phyloP scores from a whole-genome alignment of 2,797 vertebrate genomes.

The Rhinichthys osculus region DNA sequence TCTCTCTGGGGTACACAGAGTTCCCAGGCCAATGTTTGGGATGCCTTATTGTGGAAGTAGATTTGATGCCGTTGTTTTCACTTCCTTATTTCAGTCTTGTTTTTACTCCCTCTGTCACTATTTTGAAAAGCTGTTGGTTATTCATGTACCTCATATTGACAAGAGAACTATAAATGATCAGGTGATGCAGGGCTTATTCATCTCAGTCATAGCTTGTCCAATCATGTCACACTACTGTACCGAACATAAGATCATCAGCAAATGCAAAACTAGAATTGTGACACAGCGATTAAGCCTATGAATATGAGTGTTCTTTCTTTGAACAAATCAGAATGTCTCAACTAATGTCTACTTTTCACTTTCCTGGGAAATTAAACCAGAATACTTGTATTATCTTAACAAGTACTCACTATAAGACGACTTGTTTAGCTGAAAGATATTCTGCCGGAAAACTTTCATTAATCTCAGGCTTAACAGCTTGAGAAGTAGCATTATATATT shows the following conservation, averaged over 20 bases:
- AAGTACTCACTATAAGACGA: too few species aligned
- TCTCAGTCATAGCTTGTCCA: background rate
- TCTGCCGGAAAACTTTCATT: background rate
- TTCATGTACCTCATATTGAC: constrained; percentile 50
- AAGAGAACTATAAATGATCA: constrained; percentile 9
- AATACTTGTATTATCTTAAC: background rate
- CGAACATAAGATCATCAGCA: background rate
- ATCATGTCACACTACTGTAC: background rate
- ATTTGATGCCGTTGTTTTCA: constrained; percentile 17
- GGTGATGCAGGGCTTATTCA: constrained; percentile 9
- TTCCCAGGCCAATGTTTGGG: background rate
- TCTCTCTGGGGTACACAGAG: constrained; percentile 12
- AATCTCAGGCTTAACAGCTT: constrained; percentile 28
- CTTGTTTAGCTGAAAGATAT: background rate
- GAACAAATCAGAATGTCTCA: background rate
- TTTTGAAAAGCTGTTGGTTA: constrained; percentile 23
- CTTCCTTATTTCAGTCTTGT: constrained; percentile 6
- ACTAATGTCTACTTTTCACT: background rate
- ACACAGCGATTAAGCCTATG: background rate
- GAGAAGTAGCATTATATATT: background rate
- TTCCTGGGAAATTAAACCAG: background rate
- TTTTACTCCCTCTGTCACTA: constrained; percentile 44
- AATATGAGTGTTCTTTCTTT: background rate
- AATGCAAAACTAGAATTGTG: background rate
- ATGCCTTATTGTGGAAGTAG: constrained; percentile 12